phyloP scores from a whole-genome alignment of 2,888 invertebrate species.

The Neria commutata region DNA sequence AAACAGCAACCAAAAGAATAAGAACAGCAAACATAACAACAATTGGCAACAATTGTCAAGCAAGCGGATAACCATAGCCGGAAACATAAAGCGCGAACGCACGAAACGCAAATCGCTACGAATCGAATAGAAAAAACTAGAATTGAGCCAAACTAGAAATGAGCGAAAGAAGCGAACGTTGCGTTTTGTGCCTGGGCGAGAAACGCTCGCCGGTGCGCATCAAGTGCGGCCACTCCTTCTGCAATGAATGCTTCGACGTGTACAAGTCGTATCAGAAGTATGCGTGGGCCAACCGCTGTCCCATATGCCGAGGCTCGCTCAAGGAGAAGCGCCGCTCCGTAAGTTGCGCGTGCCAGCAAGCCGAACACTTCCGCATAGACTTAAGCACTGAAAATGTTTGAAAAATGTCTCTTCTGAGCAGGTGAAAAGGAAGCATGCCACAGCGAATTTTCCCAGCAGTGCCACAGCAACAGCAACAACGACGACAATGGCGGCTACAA shows the following conservation, averaged over 20 bases:
- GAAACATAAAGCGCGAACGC: background rate
- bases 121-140: background rate
- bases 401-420: slow-evolving; percentile 29
- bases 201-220: slow-evolving; percentile 35
- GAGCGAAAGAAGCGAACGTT: background rate
- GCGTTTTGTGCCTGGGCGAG: slow-evolving; percentile 36
- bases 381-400: background rate
- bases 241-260: slow-evolving; percentile 31
- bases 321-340: slow-evolving; percentile 23
- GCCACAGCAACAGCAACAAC: background rate
- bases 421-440: slow-evolving; percentile 15
- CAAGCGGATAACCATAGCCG: background rate
- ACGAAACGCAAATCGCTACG: background rate
- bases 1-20: background rate
- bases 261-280: slow-evolving; percentile 31
- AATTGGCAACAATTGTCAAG: background rate
- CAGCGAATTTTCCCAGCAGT: background rate
- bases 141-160: background rate
- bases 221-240: slow-evolving; percentile 37
- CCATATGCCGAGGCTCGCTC: slow-evolving; percentile 32
- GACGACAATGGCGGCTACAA: background rate
- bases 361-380: too few species aligned
- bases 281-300: slow-evolving; percentile 37
- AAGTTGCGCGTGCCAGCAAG: slow-evolving; percentile 14
- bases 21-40: background rate